Base-by-base conservation (phyloP, 2,797 vertebrate genomes). In the Semaprochilodus insignis region DNA sequence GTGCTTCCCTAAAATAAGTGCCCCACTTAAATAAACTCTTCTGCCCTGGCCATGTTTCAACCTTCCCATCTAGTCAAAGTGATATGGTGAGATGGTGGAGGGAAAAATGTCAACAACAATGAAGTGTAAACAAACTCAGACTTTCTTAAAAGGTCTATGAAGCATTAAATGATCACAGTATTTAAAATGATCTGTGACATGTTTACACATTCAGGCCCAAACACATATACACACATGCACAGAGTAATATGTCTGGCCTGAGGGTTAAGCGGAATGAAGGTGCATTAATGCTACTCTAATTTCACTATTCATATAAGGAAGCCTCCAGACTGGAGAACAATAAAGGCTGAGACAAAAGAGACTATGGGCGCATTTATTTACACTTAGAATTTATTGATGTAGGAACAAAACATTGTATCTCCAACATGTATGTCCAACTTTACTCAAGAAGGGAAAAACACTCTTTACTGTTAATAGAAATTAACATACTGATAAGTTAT, bases 1-100 rank as follows among this genome's bases (percentile, higher is more conserved):
- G 13, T 67, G 66, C 27, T 51, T 40, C 23, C 52, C 54, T 23
- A 40, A 67, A 81, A 52, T 84, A 82, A 69, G 63, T 10, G 36
- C 11, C 25, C 70, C 60, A 15, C 51, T 57, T 15, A 82, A 36
- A 57, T 52, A 75, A 78, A 77, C 63, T 23, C n/a, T 54, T 25
- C 51, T 27, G 60, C 66, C 34, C 31, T 40, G 52, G 70, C 44
- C 40, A 72, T 59, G 34, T 55, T 77, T 70, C 59, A 62, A 31
- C 6, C 55, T 36, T 23, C 44, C 48, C 36, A 16, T 13, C 31
- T 55, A 4, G 21, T 55, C 44, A 16, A 34, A 14, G 16, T 63
- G 54, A n/a, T 27, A 71, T 27, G 25, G 4, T 16, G 6, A 72
- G 21, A 48, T 75, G 21, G 44, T 19, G 31, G 19, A 60, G 2